Percentiles rank a stretch among this genome's conserved stretches.
phyloP scores from a whole-genome alignment of 2,888 invertebrate species.

The Melieria picta region DNA sequence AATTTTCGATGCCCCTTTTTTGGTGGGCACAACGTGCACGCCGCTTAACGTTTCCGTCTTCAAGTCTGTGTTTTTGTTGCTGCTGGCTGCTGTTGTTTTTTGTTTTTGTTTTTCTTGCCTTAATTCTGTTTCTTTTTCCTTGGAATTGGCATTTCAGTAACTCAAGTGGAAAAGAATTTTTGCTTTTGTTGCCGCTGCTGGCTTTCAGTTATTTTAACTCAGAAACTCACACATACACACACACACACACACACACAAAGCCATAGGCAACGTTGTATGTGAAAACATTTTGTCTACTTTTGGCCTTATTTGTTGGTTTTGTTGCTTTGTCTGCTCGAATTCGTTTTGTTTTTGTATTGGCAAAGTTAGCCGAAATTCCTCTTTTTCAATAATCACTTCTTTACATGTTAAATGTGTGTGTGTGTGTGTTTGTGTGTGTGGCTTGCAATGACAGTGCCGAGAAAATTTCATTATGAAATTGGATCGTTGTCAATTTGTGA shows the following conservation, averaged over 20 bases:
- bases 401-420: constrained; percentile 34
- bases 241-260: constrained; percentile 19
- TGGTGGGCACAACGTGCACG: constrained; percentile 25
- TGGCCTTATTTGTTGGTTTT: neutral
- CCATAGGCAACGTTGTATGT: constrained; percentile 16
- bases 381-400: constrained; percentile 46
- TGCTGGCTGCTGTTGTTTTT: neutral
- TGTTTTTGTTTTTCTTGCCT: constrained; percentile 38
- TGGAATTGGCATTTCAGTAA: constrained; percentile 61
- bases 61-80: neutral
- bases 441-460: constrained; percentile 50
- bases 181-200: constrained; percentile 53
- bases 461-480: constrained; percentile 65
- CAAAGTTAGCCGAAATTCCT: neutral
- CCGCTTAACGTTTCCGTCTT: constrained; percentile 34
- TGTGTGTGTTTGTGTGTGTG: constrained; percentile 37
- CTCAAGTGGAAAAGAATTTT: constrained; percentile 60
- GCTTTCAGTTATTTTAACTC: constrained; percentile 37
- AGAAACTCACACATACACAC: constrained; percentile 1
- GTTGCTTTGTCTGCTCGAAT: constrained; percentile 3
- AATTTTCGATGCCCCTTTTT: constrained; percentile 12
- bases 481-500: constrained; percentile 63
- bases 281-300: constrained; percentile 41
- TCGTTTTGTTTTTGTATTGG: constrained; percentile 11
- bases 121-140: constrained; percentile 40